Percentiles rank a stretch among this genome's conserved stretches.
Conservation (phyloP, 1,140 invertebrate genomes). For the Dinoponera quadriceps region DNA sequence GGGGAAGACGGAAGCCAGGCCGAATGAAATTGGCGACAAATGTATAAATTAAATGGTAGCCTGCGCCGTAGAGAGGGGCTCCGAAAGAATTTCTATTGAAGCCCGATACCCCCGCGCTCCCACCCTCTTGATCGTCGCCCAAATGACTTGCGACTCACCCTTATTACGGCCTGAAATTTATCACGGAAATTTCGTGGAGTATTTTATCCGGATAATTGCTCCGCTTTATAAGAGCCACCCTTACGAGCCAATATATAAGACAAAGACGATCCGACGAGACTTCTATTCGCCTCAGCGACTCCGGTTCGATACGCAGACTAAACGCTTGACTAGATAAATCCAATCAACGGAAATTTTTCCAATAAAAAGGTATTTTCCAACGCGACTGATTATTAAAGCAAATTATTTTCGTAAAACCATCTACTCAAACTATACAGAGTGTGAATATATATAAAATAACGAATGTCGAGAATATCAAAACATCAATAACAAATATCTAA, state of each 20-base stretch:
- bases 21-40: conserved; percentile 70
- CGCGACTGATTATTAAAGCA: not conserved
- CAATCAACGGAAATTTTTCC: not conserved
- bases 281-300: conserved; percentile 51
- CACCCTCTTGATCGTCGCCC: conserved; percentile 67
- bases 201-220: conserved; percentile 81
- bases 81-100: conserved; percentile 81
- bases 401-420: not conserved
- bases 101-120: conserved; percentile 64
- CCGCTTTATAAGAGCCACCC: conserved; percentile 76
- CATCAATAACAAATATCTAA: not conserved
- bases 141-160: conserved; percentile 81
- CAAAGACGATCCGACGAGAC: conserved; percentile 60
- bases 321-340: conserved; percentile 37
- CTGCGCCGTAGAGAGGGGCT: conserved; percentile 16
- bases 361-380: not conserved
- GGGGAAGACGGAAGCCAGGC: conserved; percentile 18
- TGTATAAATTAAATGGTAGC: conserved; percentile 77
- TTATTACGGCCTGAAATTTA: conserved; percentile 79
- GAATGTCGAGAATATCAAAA: not conserved
- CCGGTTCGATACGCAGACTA: conserved; percentile 38
- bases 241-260: conserved; percentile 75
- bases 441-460: not conserved
- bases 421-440: not conserved
- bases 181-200: conserved; percentile 79